Base-by-base conservation (phyloP, 1,140 invertebrate species). In the Drusus annulatus region DNA sequence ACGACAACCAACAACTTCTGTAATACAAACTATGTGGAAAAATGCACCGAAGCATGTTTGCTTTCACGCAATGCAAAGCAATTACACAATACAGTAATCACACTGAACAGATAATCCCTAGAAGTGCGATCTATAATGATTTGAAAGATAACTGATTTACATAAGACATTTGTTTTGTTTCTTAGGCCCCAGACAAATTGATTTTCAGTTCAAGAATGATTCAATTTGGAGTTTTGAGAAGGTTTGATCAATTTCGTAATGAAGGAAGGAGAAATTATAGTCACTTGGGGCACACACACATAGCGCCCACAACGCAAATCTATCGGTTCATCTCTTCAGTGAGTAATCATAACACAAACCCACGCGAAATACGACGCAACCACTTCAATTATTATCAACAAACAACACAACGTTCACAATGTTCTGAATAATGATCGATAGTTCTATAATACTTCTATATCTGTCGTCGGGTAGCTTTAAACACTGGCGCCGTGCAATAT, bases 21-120 rank as follows among this genome's bases (percentile, higher is more conserved):
- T 7, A 60, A 60, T 60, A 60, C 17, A 36, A 65, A 65, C 28
- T 65, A 36, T 31, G 62, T 36, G 28, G 62, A 65, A 65, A 65
- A 65, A 65, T 36, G 62, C 62, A 65, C 25, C 25, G n/a, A 31
- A 65, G 15, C 62, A 65, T 2, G 10, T 65, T 16, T 21, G 19
- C 56, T 60, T 23, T 45, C 10, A 45, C 36, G 8, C 31, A n/a
- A 19, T 58, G 56, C 23, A 21, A 60, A 60, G 56, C 56, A 15
- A 60, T 60, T 19, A 60, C 56, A 60, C 17, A 60, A 60, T 23
- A 60, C 3, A 60, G n/a, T 16, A 60, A 60, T 58, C 23, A 60
- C 17, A 60, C 17, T 17, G 8, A 19, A 60, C 56, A 23, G 17
- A 17, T 10, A 56, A 6, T 56, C 16, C 19, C 10, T 21, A 56